phyloP scores from a whole-genome alignment of 2,797 vertebrate genomes.

The Schizopygopsis malacanthus region DNA sequence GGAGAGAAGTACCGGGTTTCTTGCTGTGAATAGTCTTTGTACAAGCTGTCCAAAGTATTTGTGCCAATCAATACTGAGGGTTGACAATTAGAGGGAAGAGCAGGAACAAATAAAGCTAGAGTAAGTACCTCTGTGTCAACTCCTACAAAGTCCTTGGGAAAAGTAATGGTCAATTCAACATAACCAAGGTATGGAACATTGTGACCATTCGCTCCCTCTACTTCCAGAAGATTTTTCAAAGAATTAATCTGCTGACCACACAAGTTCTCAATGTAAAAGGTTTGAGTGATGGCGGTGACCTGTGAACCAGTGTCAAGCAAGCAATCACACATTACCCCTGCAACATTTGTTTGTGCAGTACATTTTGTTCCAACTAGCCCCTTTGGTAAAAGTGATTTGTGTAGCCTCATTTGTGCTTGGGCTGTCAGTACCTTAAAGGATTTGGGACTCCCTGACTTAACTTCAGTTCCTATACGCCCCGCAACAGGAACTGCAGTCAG shows the following conservation, averaged over 20 bases:
- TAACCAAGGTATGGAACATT: constrained; percentile 39
- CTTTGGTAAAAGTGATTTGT: not conserved
- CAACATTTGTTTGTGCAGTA: not conserved
- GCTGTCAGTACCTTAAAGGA: too few relatives aligned
- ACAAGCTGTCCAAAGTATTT: not conserved
- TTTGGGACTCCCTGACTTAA: too few relatives aligned
- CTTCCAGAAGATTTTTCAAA: constrained; percentile 33
- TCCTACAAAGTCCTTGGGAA: not conserved
- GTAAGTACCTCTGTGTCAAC: not conserved
- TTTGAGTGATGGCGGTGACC: not conserved
- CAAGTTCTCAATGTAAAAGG: not conserved
- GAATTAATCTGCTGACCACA: constrained; percentile 6
- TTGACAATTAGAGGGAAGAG: not conserved
- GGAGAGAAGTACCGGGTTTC: not conserved
- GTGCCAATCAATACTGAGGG: not conserved
- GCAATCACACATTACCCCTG: not conserved
- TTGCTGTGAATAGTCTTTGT: not conserved
- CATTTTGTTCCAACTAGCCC: not conserved
- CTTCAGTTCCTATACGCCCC: too few relatives aligned
- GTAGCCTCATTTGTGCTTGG: not conserved
- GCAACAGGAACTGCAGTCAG: too few relatives aligned
- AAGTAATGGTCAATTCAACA: constrained; percentile 23
- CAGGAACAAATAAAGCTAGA: constrained; percentile 16
- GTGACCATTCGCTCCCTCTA: constrained; percentile 44
- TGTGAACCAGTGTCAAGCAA: not conserved